Conservation (phyloP, 2,113 vertebrate species). For the Cynoglossus semilaevis region DNA sequence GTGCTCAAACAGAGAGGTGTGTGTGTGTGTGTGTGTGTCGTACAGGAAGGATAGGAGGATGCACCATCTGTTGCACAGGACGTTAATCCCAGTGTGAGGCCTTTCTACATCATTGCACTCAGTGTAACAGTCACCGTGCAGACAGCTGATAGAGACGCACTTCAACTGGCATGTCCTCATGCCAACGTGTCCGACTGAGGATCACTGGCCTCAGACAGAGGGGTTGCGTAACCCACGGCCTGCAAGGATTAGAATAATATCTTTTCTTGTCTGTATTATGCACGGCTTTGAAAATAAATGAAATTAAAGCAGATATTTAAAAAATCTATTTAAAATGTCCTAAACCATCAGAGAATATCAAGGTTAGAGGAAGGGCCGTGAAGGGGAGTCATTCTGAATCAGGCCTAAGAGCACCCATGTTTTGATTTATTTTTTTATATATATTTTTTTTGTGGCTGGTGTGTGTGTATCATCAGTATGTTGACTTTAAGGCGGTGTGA, state of each 20-base stretch:
- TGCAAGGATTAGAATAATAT: slow-evolving; percentile 15
- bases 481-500: slow-evolving; percentile 19
- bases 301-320: slow-evolving; percentile 40
- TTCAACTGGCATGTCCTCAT: slow-evolving; percentile 20
- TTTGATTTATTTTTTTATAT: too few relatives aligned
- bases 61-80: slow-evolving; percentile 75
- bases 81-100: slow-evolving; percentile 73
- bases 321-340: too few relatives aligned
- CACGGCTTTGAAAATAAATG: slow-evolving; percentile 8
- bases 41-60: slow-evolving; percentile 55
- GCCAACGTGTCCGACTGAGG: slow-evolving; percentile 25
- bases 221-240: slow-evolving; percentile 41
- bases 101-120: slow-evolving; percentile 57
- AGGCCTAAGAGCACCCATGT: too few relatives aligned
- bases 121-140: slow-evolving; percentile 10
- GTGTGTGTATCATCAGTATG: slow-evolving; percentile 34
- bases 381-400: too few relatives aligned
- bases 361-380: too few relatives aligned
- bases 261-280: too few relatives aligned
- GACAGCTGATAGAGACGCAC: slow-evolving; percentile 25
- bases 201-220: slow-evolving; percentile 10
- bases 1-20: neutral
- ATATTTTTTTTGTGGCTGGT: neutral
- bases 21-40: neutral
- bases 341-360: too few relatives aligned